Evolutionary conservation across 1,140 invertebrate genomes (phyloP), one percentile per base, ranked within the genome.

Genomic region (Trichomalopsis sarcophagae): DNA sequence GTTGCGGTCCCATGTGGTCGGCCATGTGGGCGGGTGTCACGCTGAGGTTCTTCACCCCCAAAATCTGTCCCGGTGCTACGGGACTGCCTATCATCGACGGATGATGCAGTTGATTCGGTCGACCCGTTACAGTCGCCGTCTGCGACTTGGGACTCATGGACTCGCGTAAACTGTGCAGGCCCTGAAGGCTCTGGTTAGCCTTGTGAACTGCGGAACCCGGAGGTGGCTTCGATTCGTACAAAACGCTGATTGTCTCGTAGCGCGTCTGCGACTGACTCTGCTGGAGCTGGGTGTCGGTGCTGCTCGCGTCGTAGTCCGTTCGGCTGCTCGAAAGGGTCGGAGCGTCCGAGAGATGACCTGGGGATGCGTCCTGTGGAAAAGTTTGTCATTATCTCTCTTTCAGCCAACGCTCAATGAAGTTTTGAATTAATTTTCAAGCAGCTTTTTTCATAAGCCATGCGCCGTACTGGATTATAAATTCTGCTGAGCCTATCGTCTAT

Each of bases 1-100:
- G 88, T 2, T 82, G 86, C 17, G 87, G 88, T 17, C 86, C 86
- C 13, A 87, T 30, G 55, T 84, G 86, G 1, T 87, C 87, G 0
- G 69, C 83, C 50, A 88, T 81, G 47, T 90, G 89, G 6, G 82
- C 88, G 30, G 88, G 81, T 2, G 88, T 87, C 11, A 87, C 81
- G 0, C 87, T 86, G n/a, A 93, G 86, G 85, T 91, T 92, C 55
- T 91, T 89, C 10, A 93, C 92, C 0, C 90, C 92, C 6, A 93
- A 87, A 62, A 93, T 93, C 74, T 93, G 92, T 5, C 89, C 89
- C 10, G 69, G 62, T 5, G 14, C 87, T 75, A 33, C 87, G 86
- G 79, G 88, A 44, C 88, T 91, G 74, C 71, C 86, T 30, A 86
- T 88, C 30, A 91, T 50, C 0, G 85, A 66, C 0, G 87, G 76